A percentile compares a stretch with the other conserved stretches of the same genome.
Conservation (phyloP, 2,113 vertebrate genomes). For the Montifringilla adamsi region DNA sequence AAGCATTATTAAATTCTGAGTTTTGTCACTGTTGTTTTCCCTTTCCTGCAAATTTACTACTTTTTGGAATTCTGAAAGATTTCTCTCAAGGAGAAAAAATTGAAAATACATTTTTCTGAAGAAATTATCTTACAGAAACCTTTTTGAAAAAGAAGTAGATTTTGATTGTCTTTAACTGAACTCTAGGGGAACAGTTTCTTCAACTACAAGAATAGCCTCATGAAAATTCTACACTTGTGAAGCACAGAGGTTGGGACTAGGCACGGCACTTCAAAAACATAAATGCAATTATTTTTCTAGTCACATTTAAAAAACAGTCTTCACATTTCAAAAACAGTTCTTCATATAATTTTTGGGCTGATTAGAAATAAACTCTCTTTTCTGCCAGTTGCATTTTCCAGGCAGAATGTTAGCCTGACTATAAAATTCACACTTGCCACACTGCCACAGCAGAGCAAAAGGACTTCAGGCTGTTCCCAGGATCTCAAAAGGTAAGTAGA, state of each 20-base stretch:
- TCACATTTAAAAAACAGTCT: background rate
- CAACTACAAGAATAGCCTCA: background rate
- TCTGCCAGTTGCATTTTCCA: background rate
- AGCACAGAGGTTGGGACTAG: background rate
- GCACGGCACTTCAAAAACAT: background rate
- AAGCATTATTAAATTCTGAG: background rate
- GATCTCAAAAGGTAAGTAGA: background rate
- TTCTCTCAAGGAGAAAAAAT: background rate
- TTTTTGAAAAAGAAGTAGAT: background rate
- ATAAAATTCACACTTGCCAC: background rate
- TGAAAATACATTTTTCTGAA: background rate
- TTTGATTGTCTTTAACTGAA: background rate
- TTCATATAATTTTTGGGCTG: background rate
- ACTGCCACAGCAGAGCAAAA: background rate
- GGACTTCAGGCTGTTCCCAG: background rate
- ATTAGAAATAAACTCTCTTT: background rate
- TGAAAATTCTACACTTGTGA: slow-evolving; percentile 1
- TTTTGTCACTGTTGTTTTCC: background rate
- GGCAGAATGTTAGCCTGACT: background rate
- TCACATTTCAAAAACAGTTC: background rate
- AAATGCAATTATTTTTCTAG: slow-evolving; percentile 15
- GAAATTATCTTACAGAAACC: background rate
- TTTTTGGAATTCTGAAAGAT: background rate
- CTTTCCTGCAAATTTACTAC: background rate
- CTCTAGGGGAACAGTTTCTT: background rate